phyloP scores from a whole-genome alignment of 2,888 invertebrate genomes.

The Resseliella maxima region DNA sequence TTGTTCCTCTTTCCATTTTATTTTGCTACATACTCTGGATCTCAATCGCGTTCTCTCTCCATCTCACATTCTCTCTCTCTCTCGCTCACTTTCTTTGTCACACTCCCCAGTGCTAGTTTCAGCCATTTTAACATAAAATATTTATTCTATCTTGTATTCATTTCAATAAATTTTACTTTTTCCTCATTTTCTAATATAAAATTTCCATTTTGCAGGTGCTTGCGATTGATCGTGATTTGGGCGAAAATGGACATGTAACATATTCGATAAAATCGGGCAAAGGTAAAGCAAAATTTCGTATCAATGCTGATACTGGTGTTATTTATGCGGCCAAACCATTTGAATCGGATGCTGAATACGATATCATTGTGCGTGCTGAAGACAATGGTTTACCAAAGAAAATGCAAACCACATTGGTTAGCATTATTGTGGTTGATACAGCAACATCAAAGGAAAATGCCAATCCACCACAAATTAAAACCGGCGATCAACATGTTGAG shows the following conservation, averaged over 20 bases:
- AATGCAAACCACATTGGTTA: conserved; percentile 80
- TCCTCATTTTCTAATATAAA: neutral
- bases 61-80: too few relatives aligned
- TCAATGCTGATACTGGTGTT: conserved; percentile 84
- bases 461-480: conserved; percentile 73
- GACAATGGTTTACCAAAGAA: conserved; percentile 82
- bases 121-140: neutral
- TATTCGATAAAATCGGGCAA: conserved; percentile 85
- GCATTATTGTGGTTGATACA: conserved; percentile 74
- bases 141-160: neutral
- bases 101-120: neutral
- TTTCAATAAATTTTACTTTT: neutral
- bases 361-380: conserved; percentile 71
- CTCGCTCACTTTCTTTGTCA: too few relatives aligned
- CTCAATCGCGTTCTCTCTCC: too few relatives aligned
- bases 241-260: conserved; percentile 83
- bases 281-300: conserved; percentile 79
- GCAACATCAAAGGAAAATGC: conserved; percentile 70
- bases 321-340: conserved; percentile 81
- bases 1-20: neutral
- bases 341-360: conserved; percentile 71
- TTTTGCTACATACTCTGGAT: neutral
- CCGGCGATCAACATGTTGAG: conserved; percentile 75
- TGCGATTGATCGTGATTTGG: conserved; percentile 85
- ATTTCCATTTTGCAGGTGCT: conserved; percentile 71